These are phyloP conservation scores for Agrotis ipsilon DNA, from an alignment of 2,888 invertebrate genomes.

Conservation along the genomic window DNA sequence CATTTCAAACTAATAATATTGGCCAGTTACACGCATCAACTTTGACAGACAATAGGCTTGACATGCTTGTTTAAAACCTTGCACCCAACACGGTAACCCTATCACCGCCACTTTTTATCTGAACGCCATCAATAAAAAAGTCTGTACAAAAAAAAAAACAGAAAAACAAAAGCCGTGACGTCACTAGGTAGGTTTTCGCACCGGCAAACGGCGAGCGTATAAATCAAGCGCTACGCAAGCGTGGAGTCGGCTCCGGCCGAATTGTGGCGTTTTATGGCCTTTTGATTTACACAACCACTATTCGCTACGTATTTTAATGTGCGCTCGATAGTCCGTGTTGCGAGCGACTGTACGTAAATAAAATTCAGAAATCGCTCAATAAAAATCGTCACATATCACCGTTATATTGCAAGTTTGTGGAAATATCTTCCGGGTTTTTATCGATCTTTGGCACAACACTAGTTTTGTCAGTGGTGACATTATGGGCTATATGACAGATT, in stretches of 20 bases:
- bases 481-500: conserved; percentile 3
- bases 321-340: conserved; percentile 68
- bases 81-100: conserved; percentile 69
- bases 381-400: conserved; percentile 61
- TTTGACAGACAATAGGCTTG: neutral
- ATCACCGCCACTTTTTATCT: conserved; percentile 86
- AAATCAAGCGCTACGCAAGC: conserved; percentile 86
- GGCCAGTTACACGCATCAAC: neutral
- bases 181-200: conserved; percentile 88
- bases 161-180: conserved; percentile 85
- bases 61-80: conserved; percentile 36
- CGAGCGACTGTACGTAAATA: conserved; percentile 70
- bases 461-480: conserved; percentile 11
- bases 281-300: conserved; percentile 85
- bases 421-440: conserved; percentile 45
- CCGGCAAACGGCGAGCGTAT: conserved; percentile 85
- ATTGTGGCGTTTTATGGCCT: conserved; percentile 84
- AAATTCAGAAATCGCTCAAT: conserved; percentile 67
- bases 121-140: conserved; percentile 89
- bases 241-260: conserved; percentile 86
- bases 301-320: conserved; percentile 79
- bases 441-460: conserved; percentile 40
- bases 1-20: neutral
- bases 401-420: conserved; percentile 38
- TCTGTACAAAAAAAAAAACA: conserved; percentile 72